Conservation (phyloP, 2,113 vertebrate species). For the Pycnonotus jocosus region DNA sequence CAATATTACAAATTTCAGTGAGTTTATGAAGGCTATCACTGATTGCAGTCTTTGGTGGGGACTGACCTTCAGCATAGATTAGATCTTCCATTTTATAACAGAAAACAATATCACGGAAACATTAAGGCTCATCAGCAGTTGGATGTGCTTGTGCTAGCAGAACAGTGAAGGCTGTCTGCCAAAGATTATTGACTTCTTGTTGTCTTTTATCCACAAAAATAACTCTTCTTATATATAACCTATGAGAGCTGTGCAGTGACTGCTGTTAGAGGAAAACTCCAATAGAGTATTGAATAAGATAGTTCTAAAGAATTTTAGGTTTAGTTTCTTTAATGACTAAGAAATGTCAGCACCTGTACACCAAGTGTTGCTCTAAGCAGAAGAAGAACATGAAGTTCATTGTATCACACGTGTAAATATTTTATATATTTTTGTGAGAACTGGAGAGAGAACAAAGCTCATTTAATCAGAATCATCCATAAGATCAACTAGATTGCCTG, state of each 20-base stretch:
- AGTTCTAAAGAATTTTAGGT: background rate
- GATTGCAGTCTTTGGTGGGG: background rate
- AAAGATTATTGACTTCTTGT: conserved; percentile 5
- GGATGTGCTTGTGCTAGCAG: conserved; percentile 24
- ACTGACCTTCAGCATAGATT: conserved; percentile 37
- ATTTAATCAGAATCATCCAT: background rate
- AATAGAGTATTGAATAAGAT: background rate
- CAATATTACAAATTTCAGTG: background rate
- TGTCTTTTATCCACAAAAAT: conserved; percentile 20
- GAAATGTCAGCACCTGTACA: background rate
- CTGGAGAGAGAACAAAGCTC: background rate
- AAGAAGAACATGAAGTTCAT: background rate
- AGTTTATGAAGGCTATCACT: background rate
- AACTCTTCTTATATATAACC: background rate
- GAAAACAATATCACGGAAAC: conserved; percentile 30
- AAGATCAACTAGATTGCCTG: background rate
- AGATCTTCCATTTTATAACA: conserved; percentile 39
- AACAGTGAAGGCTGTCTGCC: conserved; percentile 12
- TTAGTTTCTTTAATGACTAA: background rate
- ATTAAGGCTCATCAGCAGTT: conserved; percentile 37
- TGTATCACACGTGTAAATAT: background rate
- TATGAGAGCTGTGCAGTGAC: background rate
- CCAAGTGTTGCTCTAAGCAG: background rate
- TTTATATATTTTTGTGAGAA: background rate
- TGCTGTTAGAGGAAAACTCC: background rate